A percentile compares a stretch with the other conserved stretches of the same genome.
Conservation (phyloP, 23 tunicate species). For the Oikopleura albicans region DNA sequence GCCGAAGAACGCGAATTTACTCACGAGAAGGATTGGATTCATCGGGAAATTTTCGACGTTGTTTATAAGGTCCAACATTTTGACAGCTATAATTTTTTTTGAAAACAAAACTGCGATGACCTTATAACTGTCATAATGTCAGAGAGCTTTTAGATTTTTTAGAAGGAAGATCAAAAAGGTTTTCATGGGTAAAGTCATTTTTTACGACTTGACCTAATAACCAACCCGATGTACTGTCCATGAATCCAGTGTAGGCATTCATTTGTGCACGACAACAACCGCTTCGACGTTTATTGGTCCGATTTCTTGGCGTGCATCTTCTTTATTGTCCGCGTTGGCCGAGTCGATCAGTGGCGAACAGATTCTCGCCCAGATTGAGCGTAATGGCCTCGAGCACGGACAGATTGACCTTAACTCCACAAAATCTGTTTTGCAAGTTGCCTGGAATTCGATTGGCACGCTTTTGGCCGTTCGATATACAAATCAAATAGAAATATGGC, state of each 20-base stretch:
- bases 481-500: neutral
- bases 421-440: neutral
- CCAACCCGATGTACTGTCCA: too few relatives aligned
- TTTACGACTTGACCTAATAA: too few relatives aligned
- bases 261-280: neutral
- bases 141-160: too few relatives aligned
- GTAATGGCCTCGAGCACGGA: neutral
- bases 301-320: neutral
- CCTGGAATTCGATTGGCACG: neutral
- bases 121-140: too few relatives aligned
- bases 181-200: too few relatives aligned
- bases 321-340: neutral
- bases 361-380: neutral
- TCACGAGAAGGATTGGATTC: too few relatives aligned
- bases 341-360: neutral
- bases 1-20: neutral
- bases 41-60: too few relatives aligned
- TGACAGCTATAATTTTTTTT: too few relatives aligned
- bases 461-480: neutral
- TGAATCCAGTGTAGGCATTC: too few relatives aligned
- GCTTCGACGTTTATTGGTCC: neutral
- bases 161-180: too few relatives aligned
- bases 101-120: too few relatives aligned
- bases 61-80: too few relatives aligned
- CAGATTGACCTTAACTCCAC: neutral